A percentile compares a stretch with the other conserved stretches of the same genome.
phyloP scores from a whole-genome alignment of 2,797 vertebrate genomes.

The Onychomys leucogaster region DNA sequence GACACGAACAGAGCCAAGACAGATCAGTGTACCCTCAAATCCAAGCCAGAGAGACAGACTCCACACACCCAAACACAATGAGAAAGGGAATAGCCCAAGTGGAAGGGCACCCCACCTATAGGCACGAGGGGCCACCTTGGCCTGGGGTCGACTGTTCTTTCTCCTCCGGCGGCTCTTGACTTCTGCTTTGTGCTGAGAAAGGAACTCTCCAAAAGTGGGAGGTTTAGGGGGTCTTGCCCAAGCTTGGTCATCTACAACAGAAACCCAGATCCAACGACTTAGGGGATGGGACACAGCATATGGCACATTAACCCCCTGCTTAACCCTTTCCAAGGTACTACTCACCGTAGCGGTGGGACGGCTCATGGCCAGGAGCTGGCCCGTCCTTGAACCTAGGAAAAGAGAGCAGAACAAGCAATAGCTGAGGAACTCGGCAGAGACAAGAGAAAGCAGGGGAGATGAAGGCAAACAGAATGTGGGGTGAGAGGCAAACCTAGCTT shows the following conservation, averaged over 20 bases:
- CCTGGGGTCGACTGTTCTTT: slow-evolving; percentile 83
- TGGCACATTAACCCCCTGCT: neutral
- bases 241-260: slow-evolving; percentile 72
- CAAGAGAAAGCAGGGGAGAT: too few species aligned
- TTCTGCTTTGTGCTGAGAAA: slow-evolving; percentile 88
- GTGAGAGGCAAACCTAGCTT: neutral
- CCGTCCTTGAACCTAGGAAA: slow-evolving; percentile 82
- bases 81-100: fast-evolving
- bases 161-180: slow-evolving; percentile 85
- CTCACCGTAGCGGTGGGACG: slow-evolving; percentile 76
- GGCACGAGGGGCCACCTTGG: slow-evolving; percentile 87
- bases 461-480: neutral
- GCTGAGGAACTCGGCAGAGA: neutral
- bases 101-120: slow-evolving; percentile 90
- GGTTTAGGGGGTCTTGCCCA: slow-evolving; percentile 88
- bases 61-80: fast-evolving
- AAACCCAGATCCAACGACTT: slow-evolving; percentile 61
- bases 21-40: neutral
- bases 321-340: neutral
- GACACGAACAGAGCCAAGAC: neutral
- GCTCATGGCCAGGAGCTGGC: neutral
- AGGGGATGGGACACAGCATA: slow-evolving; percentile 75
- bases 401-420: neutral
- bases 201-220: slow-evolving; percentile 92
- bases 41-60: neutral